phyloP scores from a whole-genome alignment of 1,140 invertebrate genomes.

The Tenebrio molitor region DNA sequence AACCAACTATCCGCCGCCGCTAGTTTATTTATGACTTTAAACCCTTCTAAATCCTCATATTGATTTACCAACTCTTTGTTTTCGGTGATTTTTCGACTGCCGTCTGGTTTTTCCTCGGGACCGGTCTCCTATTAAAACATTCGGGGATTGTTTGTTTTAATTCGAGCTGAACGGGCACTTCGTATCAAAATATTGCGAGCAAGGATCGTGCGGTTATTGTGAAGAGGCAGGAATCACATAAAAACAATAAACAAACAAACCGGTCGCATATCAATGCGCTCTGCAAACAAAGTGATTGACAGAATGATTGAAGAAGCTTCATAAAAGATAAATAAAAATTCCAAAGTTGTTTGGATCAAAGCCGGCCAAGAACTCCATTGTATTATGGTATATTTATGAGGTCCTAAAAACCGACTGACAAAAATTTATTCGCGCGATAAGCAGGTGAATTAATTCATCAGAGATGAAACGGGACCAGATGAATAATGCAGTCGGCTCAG shows the following conservation, averaged over 20 bases:
- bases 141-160: background rate
- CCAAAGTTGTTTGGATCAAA: background rate
- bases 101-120: no score
- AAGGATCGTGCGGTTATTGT: background rate
- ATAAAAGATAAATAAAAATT: constrained; percentile 9
- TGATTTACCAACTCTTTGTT: constrained; percentile 43
- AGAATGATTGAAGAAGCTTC: constrained; percentile 2
- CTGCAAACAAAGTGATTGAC: constrained; percentile 6
- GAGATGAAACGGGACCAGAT: background rate
- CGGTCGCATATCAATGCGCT: background rate
- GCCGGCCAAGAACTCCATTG: background rate
- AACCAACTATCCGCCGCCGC: constrained; percentile 48
- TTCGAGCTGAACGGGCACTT: background rate
- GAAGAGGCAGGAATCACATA: background rate
- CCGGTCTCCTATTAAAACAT: no score
- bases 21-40: constrained; percentile 49
- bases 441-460: background rate
- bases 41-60: constrained; percentile 47
- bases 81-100: constrained; percentile 12
- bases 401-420: background rate
- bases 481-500: background rate
- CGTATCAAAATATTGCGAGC: no score
- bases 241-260: constrained; percentile 1
- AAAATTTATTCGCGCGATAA: background rate
- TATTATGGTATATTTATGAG: constrained; percentile 5